Evolutionary conservation across 2,797 vertebrate genomes (phyloP).

Genomic region (Lacerta bilineata): DNA sequence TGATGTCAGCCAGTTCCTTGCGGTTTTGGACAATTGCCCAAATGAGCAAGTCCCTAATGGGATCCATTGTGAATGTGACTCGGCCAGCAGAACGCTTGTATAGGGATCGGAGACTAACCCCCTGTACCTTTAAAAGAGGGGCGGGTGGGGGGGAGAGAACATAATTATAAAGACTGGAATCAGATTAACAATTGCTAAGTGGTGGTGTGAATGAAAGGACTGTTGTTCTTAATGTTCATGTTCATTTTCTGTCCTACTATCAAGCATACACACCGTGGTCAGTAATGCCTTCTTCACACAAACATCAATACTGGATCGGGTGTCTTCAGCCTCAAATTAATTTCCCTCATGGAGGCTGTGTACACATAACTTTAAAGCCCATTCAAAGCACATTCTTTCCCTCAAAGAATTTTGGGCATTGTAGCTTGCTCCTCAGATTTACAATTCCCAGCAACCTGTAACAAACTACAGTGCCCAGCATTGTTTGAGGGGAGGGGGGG

Average conservation of each 20-base stretch:
- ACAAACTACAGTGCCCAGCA: too few relatives aligned
- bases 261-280: neutral
- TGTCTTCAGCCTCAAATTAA: neutral
- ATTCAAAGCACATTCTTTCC: too few relatives aligned
- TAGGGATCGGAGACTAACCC: constrained; percentile 74
- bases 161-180: neutral
- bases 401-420: too few relatives aligned
- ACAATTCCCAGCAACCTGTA: too few relatives aligned
- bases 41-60: constrained; percentile 90
- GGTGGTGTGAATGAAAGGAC: neutral
- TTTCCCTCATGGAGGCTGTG: neutral
- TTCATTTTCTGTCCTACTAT: neutral
- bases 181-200: neutral
- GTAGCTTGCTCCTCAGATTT: too few relatives aligned
- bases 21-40: constrained; percentile 94
- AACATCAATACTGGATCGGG: too few relatives aligned
- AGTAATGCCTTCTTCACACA: neutral
- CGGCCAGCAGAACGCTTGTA: constrained; percentile 72
- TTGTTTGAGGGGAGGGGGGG: too few relatives aligned
- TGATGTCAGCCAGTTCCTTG: constrained; percentile 89
- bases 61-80: constrained; percentile 79
- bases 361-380: too few relatives aligned
- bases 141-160: too few relatives aligned
- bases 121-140: constrained; percentile 70
- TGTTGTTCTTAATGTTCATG: neutral